Conservation (phyloP, 2,888 invertebrate genomes). For the Tipula vernalis region DNA sequence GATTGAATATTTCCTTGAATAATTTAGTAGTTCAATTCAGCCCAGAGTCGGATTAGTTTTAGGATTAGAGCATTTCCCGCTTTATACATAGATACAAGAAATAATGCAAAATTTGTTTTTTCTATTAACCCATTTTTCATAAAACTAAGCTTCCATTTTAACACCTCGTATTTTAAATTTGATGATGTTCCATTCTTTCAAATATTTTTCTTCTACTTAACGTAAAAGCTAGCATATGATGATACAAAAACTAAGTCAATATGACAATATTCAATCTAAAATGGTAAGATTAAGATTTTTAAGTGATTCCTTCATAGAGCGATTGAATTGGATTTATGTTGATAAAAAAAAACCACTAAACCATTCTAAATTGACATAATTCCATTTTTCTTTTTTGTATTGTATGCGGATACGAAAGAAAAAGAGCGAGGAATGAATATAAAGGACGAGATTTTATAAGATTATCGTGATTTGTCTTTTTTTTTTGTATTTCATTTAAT, state of each 20-base stretch:
- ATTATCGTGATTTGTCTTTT: neutral
- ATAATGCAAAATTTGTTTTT: too few species aligned
- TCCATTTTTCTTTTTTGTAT: neutral
- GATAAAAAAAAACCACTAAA: neutral
- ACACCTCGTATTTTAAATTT: neutral
- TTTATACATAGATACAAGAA: too few species aligned
- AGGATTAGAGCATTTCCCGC: too few species aligned
- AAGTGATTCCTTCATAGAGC: neutral
- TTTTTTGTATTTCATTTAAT: neutral
- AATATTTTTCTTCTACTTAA: neutral
- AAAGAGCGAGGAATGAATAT: neutral
- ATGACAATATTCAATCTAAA: neutral
- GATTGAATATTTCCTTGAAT: too few species aligned
- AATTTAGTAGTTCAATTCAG: too few species aligned
- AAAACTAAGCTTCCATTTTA: neutral
- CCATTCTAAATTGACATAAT: neutral
- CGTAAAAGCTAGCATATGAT: too few species aligned
- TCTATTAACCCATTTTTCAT: too few species aligned
- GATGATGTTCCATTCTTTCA: neutral
- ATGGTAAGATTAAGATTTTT: neutral
- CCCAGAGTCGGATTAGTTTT: too few species aligned
- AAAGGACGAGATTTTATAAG: neutral
- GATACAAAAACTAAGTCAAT: neutral
- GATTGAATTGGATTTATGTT: neutral
- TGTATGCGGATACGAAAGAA: neutral